Evolutionary conservation across 2,113 vertebrate species (phyloP), one percentile per base, ranked within the genome.

Genomic region (Brachionichthys hirsutus): DNA sequence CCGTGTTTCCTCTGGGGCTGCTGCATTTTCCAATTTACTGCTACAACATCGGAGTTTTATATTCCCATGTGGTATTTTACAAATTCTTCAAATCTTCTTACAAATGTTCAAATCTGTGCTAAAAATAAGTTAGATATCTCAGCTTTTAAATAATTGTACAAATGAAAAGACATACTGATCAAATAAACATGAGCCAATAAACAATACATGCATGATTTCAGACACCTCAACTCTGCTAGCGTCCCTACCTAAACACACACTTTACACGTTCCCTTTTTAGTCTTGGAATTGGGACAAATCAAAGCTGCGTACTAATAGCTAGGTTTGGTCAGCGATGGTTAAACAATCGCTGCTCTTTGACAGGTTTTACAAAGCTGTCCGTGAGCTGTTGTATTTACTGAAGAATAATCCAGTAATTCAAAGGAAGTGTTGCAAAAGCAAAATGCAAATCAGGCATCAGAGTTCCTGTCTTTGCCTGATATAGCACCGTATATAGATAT

Each of bases 1-100:
- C 51, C 49, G 60, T 56, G 68, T 60, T 53, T 42, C 67, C 54
- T 60, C 15, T 51, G 22, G 68, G 42, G 15, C 47, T 54, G 13
- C 47, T 58, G 18, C 30, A 14, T 9, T 52, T 15, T 44, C 53
- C 3, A 41, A n/a, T 54, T 40, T 9, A 4, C 42, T 44, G 7
- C 34, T 30, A n/a, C 9, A 36, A 3, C 16, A 19, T 6, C 30
- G 20, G 9, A 11, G 18, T 45, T 49, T 1, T 47, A n/a, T n/a
- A 11, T 12, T 40, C 2, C 6, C 22, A 19, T 30, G 12, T n/a
- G 8, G 0, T 43, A 7, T 34, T 17, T 66, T 18, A 3, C 13
- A 17, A 17, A 17, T 50, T 14, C 7, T 43, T 40, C 22, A 20
- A n/a, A n/a, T n/a, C n/a, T n/a, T n/a, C n/a, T n/a, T n/a, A n/a